Evolutionary conservation across 2,888 invertebrate genomes (phyloP).

Genomic region (Masnerella sp.): DNA sequence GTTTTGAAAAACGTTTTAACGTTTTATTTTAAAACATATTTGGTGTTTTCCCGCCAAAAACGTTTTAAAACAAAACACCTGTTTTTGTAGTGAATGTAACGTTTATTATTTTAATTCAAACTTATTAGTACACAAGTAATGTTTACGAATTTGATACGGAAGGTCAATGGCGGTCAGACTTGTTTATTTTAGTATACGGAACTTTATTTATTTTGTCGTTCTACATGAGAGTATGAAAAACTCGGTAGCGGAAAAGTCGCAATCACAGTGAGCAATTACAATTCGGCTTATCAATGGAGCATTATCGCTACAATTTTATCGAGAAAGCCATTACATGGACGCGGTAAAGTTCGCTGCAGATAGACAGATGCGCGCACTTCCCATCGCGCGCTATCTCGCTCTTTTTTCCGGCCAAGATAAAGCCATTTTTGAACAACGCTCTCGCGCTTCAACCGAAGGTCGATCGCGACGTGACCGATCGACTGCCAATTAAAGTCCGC

Average conservation of each 20-base stretch:
- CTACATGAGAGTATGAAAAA: conserved; percentile 2
- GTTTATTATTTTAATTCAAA: too few relatives aligned
- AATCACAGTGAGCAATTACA: conserved; percentile 23
- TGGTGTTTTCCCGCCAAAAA: too few relatives aligned
- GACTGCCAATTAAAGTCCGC: conserved; percentile 19
- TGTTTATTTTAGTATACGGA: too few relatives aligned
- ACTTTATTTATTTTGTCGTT: too few relatives aligned
- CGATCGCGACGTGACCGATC: conserved; percentile 15
- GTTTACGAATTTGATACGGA: too few relatives aligned
- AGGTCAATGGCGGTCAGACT: too few relatives aligned
- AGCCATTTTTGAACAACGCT: conserved; percentile 7
- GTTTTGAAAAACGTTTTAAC: too few relatives aligned
- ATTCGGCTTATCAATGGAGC: conserved; percentile 43
- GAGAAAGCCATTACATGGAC: conserved; percentile 36
- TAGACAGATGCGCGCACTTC: conserved; percentile 44
- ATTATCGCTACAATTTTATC: conserved; percentile 48
- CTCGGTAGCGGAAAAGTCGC: conserved; percentile 21
- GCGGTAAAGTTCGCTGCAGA: conserved; percentile 41
- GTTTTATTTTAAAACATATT: too few relatives aligned
- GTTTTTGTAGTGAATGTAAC: too few relatives aligned
- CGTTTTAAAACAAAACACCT: too few relatives aligned
- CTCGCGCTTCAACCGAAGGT: conserved; percentile 14
- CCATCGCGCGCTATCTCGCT: conserved; percentile 38
- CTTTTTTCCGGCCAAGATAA: conserved; percentile 39
- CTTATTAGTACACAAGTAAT: too few relatives aligned